phyloP scores from a whole-genome alignment of 2,797 vertebrate species.

The Kryptolebias ocellatus region DNA sequence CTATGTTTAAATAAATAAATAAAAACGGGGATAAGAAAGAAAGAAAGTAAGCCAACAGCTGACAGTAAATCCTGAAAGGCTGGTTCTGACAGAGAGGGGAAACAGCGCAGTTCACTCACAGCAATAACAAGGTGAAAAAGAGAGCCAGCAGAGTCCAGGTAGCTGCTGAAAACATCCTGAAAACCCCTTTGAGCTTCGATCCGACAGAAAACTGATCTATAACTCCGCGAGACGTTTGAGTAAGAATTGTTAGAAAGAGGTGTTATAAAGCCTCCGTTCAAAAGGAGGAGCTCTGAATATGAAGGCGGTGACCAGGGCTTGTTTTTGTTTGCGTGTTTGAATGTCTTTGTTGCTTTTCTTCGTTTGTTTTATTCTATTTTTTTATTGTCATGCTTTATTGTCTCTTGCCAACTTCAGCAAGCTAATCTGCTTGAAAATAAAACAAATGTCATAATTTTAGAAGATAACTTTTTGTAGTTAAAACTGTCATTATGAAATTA shows the following conservation, averaged over 20 bases:
- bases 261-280: neutral
- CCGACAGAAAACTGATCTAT: accelerated
- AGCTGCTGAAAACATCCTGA: slow-evolving; percentile 53
- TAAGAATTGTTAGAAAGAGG: neutral
- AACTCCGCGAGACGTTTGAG: neutral
- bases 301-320: too few species aligned
- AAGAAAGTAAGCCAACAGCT: neutral
- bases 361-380: neutral
- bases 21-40: too few species aligned
- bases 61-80: neutral
- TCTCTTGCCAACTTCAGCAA: too few species aligned
- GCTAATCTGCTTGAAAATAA: too few species aligned
- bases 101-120: slow-evolving; percentile 62
- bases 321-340: neutral
- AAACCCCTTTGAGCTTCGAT: slow-evolving; percentile 23
- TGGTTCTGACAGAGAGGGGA: accelerated
- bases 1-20: slow-evolving; percentile 38
- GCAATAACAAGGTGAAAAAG: slow-evolving; percentile 51
- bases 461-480: too few species aligned
- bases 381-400: too few species aligned
- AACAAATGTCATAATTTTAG: too few species aligned
- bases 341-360: neutral
- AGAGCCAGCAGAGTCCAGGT: slow-evolving; percentile 76
- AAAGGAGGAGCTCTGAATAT: slow-evolving; percentile 23
- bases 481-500: too few species aligned